Conservation (phyloP, 2,797 vertebrate genomes). For the Valencia hispanica region DNA sequence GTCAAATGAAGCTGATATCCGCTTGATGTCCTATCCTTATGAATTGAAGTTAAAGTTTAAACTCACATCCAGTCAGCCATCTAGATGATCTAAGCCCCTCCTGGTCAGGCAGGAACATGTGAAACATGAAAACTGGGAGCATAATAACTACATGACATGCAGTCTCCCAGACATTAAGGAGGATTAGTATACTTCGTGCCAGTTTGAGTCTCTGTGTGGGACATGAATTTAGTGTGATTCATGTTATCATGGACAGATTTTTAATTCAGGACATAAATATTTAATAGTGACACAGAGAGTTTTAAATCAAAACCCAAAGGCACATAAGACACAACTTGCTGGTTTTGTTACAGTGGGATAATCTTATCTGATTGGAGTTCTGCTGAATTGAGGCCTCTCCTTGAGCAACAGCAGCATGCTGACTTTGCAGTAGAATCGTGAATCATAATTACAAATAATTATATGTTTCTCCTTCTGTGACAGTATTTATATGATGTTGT, state of each 20-base stretch:
- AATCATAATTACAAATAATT: conserved; percentile 78
- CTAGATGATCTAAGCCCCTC: conserved; percentile 22
- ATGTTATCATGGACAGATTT: conserved; percentile 66
- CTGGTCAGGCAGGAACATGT: conserved; percentile 41
- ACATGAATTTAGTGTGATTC: conserved; percentile 40
- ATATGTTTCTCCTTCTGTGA: conserved; percentile 70
- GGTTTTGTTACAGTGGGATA: conserved; percentile 36
- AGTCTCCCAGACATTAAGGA: conserved; percentile 58
- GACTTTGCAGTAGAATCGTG: conserved; percentile 64
- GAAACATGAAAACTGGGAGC: conserved; percentile 39
- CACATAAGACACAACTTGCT: conserved; percentile 38
- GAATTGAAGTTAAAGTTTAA: conserved; percentile 35
- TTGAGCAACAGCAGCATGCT: conserved; percentile 53
- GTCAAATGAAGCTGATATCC: conserved; percentile 14
- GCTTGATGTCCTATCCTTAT: conserved; percentile 27
- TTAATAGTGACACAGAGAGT: conserved; percentile 63
- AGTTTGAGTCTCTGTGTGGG: conserved; percentile 65
- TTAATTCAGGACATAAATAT: conserved; percentile 66
- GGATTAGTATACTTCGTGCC: conserved; percentile 53
- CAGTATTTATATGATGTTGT: conserved; percentile 77
- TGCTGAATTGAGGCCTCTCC: conserved; percentile 40
- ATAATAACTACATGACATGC: conserved; percentile 61
- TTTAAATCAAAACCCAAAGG: conserved; percentile 46
- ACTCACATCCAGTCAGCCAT: conserved; percentile 32
- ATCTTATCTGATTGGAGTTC: conserved; percentile 36